Evolutionary conservation across 1,140 invertebrate species (phyloP), one percentile per base, ranked within the genome.

Genomic region (Diabrotica virgifera): DNA sequence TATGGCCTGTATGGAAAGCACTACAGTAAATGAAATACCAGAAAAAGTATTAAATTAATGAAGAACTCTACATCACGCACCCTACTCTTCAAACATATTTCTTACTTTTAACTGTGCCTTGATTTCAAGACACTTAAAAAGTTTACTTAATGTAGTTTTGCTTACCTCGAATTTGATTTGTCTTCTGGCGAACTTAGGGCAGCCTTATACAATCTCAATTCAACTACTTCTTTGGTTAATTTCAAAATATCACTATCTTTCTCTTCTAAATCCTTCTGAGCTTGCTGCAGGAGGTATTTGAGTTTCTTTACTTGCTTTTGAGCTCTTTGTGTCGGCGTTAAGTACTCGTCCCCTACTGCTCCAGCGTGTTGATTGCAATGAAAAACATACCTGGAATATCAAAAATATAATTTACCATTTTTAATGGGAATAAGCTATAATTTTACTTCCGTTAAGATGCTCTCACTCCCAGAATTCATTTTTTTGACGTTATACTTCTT

Each of bases 261-360:
- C 46, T 88, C 86, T 64, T 90, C 88, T 12, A 93, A 82, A 72
- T 93, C 89, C 69, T 86, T 85, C 65, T 87, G 87, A 0, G 90
- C 89, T 71, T 90, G 86, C 66, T 83, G 83, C 54, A 94, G 79
- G 6, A 91, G 78, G 59, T 82, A 82, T 84, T 93, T 87, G 7
- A 89, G 80, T 59, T 88, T 86, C 55, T 89, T 84, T 13, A 95
- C 87, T 79, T 92, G 90, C 69, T 86, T 83, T 71, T 91, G 88
- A 6, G 91, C 90, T 67, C 92, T 81, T 76, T 95, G 92, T 0
- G 92, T 94, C 5, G 92, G 92, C 50, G 92, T 94, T 35, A 94
- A 81, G 78, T 94, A 94, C 72, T 93, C 90, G 55, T 91, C 87
- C 8, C 85, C 87, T 59, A 86, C 84, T 40, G 88, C 83, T 0